phyloP scores from a whole-genome alignment of 2,113 vertebrate genomes.

The Pongo pygmaeus region DNA sequence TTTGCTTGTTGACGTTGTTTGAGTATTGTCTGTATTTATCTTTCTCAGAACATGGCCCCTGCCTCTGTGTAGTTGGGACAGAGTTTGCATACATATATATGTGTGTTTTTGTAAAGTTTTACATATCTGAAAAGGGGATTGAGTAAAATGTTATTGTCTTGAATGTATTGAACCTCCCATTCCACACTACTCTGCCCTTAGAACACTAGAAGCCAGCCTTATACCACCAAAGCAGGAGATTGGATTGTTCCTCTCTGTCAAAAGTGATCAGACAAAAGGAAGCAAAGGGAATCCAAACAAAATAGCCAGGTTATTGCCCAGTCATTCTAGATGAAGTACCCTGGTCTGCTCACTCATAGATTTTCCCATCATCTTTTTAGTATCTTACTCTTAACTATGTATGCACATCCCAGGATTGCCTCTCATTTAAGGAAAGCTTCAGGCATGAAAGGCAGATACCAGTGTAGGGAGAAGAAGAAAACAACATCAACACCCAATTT shows the following conservation, averaged over 20 bases:
- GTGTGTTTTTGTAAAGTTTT: not conserved
- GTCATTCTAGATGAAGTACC: not conserved
- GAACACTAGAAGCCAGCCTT: not conserved
- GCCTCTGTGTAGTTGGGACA: not conserved
- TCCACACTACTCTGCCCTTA: not conserved
- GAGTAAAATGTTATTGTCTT: not conserved
- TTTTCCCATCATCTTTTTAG: constrained; percentile 19
- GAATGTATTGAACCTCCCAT: not conserved
- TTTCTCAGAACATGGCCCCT: not conserved
- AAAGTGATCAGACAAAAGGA: constrained; percentile 7
- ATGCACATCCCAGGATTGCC: not conserved
- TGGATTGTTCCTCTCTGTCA: not conserved
- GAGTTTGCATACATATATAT: not conserved
- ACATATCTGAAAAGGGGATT: not conserved
- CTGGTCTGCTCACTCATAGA: not conserved
- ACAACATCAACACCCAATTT: not conserved
- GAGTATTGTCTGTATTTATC: not conserved
- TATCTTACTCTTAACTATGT: not conserved
- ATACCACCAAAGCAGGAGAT: not conserved
- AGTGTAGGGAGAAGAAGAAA: not conserved
- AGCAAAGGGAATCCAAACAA: not conserved
- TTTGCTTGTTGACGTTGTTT: not conserved
- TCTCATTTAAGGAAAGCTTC: not conserved
- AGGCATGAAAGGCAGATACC: not conserved
- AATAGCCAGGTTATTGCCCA: not conserved